A percentile compares a stretch with the other conserved stretches of the same genome.
These are phyloP conservation scores for Schlechtendalia chinensis DNA, from an alignment of 1,140 invertebrate genomes.

Conservation along the genomic window DNA sequence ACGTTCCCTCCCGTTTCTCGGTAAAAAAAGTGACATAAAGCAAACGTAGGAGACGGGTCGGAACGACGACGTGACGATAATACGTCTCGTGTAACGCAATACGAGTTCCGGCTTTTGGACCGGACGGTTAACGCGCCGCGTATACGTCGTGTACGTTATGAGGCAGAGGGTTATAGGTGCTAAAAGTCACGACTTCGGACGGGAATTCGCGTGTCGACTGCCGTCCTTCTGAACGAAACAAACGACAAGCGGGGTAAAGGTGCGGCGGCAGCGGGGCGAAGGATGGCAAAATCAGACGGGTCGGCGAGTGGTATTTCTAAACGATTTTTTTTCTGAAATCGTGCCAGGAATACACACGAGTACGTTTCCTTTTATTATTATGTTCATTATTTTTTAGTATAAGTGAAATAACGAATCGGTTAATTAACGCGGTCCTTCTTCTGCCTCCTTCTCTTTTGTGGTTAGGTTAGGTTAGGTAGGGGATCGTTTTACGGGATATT, in stretches of 20 bases:
- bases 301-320: slow-evolving; percentile 22
- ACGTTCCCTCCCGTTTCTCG: too few species aligned
- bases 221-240: slow-evolving; percentile 12
- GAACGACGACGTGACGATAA: too few species aligned
- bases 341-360: slow-evolving; percentile 39
- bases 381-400: too few species aligned
- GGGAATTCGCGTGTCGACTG: slow-evolving; percentile 10
- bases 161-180: too few species aligned
- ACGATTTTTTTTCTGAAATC: slow-evolving; percentile 39
- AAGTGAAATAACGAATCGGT: slow-evolving; percentile 45
- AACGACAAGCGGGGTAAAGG: not conserved
- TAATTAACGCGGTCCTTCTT: slow-evolving; percentile 6
- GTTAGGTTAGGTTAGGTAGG: too few species aligned
- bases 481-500: slow-evolving; percentile 15
- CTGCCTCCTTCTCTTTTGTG: too few species aligned
- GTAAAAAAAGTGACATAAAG: too few species aligned
- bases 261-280: not conserved
- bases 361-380: slow-evolving; percentile 11
- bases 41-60: too few species aligned
- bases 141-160: too few species aligned
- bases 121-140: too few species aligned
- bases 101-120: too few species aligned
- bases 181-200: slow-evolving; percentile 17
- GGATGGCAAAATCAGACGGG: slow-evolving; percentile 25
- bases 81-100: too few species aligned